Evolutionary conservation across 2,888 invertebrate genomes (phyloP), one percentile per base, ranked within the genome.

Genomic region (Dysmachus trigonus): DNA sequence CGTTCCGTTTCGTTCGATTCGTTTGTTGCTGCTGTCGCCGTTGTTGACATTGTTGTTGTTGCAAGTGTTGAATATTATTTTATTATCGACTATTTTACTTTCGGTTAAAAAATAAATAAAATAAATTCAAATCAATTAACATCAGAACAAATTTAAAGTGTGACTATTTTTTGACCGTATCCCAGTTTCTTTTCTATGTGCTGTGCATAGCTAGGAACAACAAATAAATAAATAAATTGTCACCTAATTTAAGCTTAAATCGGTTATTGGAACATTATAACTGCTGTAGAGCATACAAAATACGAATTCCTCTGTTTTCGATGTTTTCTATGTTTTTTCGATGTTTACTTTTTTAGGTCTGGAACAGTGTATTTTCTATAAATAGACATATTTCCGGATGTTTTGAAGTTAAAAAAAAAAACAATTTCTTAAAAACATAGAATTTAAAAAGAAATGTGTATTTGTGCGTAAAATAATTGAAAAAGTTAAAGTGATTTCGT

Each of bases 21-120:
- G 77, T 77, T 22, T 7, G 77, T 47, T 81, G 81, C 18, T 53
- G 53, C 53, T 33, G 53, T 33, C n/a, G 53, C 18, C 18, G 53
- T 62, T 53, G 81, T 81, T 81, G 81, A 30, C 47, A 22, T 27
- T 47, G 31, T 73, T 53, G 62, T 81, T 81, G 62, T 62, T 18
- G 22, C 31, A 27, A 62, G 62, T 62, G 62, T 74, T 41, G 22
- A 22, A 62, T 18, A n/a, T 79, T 6, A n/a, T 27, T 33, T 71
- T 31, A 35, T 82, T 82, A 10, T 33, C 10, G 10, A 31, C 27
- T 47, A 30, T 51, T 81, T 81, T 41, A 38, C 15, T 81, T 31
- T 53, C 27, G 27, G 10, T 38, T 35, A n/a, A n/a, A n/a, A n/a
- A n/a, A n/a, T n/a, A n/a, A n/a, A n/a, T 15, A n/a, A 76, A 41